Base-by-base conservation (phyloP, 2,113 vertebrate species). In the Aythya baeri region DNA sequence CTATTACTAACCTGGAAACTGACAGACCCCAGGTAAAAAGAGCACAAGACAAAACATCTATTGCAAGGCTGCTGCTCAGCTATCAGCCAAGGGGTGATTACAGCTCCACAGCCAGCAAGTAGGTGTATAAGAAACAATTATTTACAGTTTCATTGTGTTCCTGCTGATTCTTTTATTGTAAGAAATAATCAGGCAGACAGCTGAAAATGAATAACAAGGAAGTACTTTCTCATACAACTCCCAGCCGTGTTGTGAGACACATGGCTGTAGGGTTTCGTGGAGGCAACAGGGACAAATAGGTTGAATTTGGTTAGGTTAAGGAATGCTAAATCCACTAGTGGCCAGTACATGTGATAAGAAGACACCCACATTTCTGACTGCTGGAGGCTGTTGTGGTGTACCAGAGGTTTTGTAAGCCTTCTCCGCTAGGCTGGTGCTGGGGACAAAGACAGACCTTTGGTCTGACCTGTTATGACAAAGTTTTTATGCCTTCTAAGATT, bases 401-500 rank as follows among this genome's bases (percentile, higher is more conserved):
- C 34, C 15, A 70, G n/a, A 8, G 5, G 62, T 88, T 62, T 81
- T 63, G 49, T 36, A 29, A 11, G 5, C 5, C 25, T 80, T 6
- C 29, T 77, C 7, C 18, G 41, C 8, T 38, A 18, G 26, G 17
- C 20, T 58, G 23, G 17, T 85, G 43, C 16, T 27, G 41, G 65
- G 29, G 18, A 73, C 9, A 59, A 27, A 91, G 4, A n/a, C 1
- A 59, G 31, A 91, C 22, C 17, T 91, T 88, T 86, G 14, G 12
- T 62, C 41, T 90, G 63, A 88, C 44, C 67, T 58, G 10, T 66
- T 83, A 31, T 2, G 14, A n/a, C 62, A 50, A 49, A 86, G 4
- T 23, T 92, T 85, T 74, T 38, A 68, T 70, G 34, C 44, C 68
- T 91, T 91, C 36, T 57, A 52, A 88, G 72, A 87, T 95, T 91